phyloP scores from a whole-genome alignment of 2,113 vertebrate species.

The Podarcis muralis region DNA sequence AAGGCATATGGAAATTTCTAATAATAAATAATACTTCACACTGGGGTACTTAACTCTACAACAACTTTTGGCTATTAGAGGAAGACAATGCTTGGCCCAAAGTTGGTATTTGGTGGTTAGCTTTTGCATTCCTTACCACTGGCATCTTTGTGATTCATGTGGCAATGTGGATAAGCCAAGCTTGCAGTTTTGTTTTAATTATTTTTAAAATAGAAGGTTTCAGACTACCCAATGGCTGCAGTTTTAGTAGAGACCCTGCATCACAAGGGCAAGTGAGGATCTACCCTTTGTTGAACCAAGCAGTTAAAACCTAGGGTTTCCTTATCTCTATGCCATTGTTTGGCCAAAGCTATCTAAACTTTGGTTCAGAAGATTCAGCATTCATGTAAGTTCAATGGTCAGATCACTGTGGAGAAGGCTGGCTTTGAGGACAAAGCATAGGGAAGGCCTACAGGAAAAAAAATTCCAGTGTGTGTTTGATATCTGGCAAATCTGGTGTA shows the following conservation, averaged over 20 bases:
- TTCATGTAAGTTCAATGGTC: background rate
- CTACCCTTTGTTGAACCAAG: background rate
- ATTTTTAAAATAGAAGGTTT: constrained; percentile 41
- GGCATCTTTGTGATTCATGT: constrained; percentile 31
- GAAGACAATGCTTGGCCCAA: constrained; percentile 37
- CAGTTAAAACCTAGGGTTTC: constrained; percentile 3
- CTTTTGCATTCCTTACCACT: constrained; percentile 39
- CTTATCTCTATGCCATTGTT: constrained; percentile 14
- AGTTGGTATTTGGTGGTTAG: constrained; percentile 50
- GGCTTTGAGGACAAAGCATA: constrained; percentile 35
- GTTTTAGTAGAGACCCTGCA: constrained; percentile 26
- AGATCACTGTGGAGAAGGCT: constrained; percentile 25
- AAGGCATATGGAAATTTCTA: background rate
- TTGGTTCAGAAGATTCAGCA: constrained; percentile 38
- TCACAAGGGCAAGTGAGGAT: constrained; percentile 46
- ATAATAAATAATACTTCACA: background rate
- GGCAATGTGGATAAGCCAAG: constrained; percentile 16
- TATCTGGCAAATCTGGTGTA: constrained; percentile 51
- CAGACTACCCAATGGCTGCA: constrained; percentile 48
- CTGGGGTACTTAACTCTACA: constrained; percentile 46
- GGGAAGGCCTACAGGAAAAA: constrained; percentile 39
- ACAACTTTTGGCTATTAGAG: constrained; percentile 44
- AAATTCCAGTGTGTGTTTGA: constrained; percentile 28
- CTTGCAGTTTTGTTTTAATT: background rate
- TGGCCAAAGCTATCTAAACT: constrained; percentile 23